phyloP scores from a whole-genome alignment of 2,888 invertebrate genomes.

The Elegia similella region DNA sequence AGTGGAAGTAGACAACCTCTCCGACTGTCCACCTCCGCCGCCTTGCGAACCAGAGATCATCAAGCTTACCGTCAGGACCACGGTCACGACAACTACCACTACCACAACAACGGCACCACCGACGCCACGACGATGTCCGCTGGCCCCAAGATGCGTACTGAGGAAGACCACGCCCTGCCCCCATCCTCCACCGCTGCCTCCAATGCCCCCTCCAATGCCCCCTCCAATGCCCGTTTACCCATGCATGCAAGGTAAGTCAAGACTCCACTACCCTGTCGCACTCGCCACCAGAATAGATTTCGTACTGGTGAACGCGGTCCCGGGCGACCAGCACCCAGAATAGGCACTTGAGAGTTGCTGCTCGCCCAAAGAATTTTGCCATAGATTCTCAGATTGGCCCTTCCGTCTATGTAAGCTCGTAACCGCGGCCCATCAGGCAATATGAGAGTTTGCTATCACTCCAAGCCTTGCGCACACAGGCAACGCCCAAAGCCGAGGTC shows the following conservation, averaged over 20 bases:
- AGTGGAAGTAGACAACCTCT: constrained; percentile 17
- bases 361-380: too few relatives aligned
- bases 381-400: too few relatives aligned
- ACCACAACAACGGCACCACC: constrained; percentile 28
- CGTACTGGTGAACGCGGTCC: too few relatives aligned
- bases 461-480: too few relatives aligned
- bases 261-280: too few relatives aligned
- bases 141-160: constrained; percentile 20
- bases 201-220: background rate
- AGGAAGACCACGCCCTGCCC: background rate
- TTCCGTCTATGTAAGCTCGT: too few relatives aligned
- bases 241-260: background rate
- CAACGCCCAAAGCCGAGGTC: too few relatives aligned
- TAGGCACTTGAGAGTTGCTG: too few relatives aligned
- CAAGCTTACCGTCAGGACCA: constrained; percentile 14
- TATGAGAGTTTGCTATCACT: too few relatives aligned
- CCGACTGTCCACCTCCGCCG: constrained; percentile 43
- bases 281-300: too few relatives aligned
- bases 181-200: background rate
- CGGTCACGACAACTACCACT: constrained; percentile 20
- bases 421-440: too few relatives aligned
- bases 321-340: too few relatives aligned
- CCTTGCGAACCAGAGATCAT: constrained; percentile 37
- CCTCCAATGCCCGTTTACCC: background rate
- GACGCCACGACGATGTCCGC: constrained; percentile 23